A percentile compares a stretch with the other conserved stretches of the same genome.
These are phyloP conservation scores for Neogobius melanostomus DNA, from an alignment of 2,113 vertebrate species.

Conservation along the genomic window DNA sequence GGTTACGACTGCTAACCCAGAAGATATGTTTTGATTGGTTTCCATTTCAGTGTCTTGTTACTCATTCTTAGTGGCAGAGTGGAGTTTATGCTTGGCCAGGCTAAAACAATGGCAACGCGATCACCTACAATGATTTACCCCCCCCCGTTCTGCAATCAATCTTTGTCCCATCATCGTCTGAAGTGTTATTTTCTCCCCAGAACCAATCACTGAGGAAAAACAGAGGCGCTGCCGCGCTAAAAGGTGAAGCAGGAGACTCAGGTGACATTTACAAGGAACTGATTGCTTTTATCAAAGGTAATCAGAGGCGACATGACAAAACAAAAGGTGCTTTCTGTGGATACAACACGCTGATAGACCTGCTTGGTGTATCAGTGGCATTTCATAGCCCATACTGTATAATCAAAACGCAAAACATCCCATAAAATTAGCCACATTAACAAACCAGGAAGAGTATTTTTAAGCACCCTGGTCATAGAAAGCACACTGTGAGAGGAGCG, in stretches of 20 bases:
- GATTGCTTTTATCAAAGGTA: constrained; percentile 22
- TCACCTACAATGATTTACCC: constrained; percentile 24
- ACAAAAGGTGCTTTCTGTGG: not conserved
- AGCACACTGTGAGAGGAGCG: too few relatives aligned
- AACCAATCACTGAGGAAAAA: constrained; percentile 41
- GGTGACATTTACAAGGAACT: constrained; percentile 44
- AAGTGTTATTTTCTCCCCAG: constrained; percentile 24
- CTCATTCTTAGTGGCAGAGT: too few relatives aligned
- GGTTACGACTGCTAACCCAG: too few relatives aligned
- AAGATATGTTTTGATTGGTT: too few relatives aligned
- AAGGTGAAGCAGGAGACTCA: constrained; percentile 15
- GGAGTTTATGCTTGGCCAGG: too few relatives aligned
- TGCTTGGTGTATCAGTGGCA: not conserved
- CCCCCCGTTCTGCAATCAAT: constrained; percentile 36
- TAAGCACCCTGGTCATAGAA: too few relatives aligned
- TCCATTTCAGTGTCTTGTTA: too few relatives aligned
- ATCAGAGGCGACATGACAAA: constrained; percentile 5
- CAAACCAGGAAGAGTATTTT: too few relatives aligned
- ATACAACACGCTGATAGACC: not conserved
- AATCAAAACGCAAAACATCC: too few relatives aligned
- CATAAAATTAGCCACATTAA: too few relatives aligned
- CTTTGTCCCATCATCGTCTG: constrained; percentile 25
- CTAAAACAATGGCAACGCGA: too few relatives aligned
- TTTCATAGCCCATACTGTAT: too few relatives aligned
- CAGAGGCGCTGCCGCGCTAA: constrained; percentile 18